Evolutionary conservation across 92 coral and sea anemone genomes (phyloP), one percentile per base, ranked within the genome.

Genomic region (Pocillopora meandrina): DNA sequence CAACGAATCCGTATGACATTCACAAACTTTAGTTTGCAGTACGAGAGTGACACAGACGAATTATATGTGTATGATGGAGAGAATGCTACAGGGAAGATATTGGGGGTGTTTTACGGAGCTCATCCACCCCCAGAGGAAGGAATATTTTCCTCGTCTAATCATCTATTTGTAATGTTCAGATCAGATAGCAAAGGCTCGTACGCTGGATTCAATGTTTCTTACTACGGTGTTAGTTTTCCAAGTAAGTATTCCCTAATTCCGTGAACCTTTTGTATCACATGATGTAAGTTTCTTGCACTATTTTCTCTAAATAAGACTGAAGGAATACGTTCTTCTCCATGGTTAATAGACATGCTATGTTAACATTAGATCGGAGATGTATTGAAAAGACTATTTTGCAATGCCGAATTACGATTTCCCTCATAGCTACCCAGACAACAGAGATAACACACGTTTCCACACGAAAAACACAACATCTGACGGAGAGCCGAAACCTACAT

Each of bases 71-170:
- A 81, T 65, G 90, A 90, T 72, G 90, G 90, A 59, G 75, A 72
- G 35, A 86, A 77, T 59, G 87, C 79, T 10, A 90, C 65, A 42
- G 76, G 76, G 20, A 19, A 34, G 31, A 33, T 21, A 33, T 64
- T 90, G n/a, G 93, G 93, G 21, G 80, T 58, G 47, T 90, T 76
- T 72, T 86, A 82, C 65, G 93, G 93, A 65, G 62, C 61, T 20
- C 82, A 65, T 21, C 65, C 66, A 17, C 93, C 90, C 56, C 90
- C 93, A 1, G 55, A 70, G 56, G 56, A 71, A 16, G 90, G 88
- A 63, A 23, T 86, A 71, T 47, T 36, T 66, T 90, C 93, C 20
- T 71, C 87, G 21, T 82, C 88, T 61, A 77, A 86, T 61, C 26
- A 23, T 56, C 71, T 90, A 79, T 81, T 90, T 65, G 69, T 90